Conservation (phyloP, 2,113 vertebrate species). For the Urocitellus parryii region DNA sequence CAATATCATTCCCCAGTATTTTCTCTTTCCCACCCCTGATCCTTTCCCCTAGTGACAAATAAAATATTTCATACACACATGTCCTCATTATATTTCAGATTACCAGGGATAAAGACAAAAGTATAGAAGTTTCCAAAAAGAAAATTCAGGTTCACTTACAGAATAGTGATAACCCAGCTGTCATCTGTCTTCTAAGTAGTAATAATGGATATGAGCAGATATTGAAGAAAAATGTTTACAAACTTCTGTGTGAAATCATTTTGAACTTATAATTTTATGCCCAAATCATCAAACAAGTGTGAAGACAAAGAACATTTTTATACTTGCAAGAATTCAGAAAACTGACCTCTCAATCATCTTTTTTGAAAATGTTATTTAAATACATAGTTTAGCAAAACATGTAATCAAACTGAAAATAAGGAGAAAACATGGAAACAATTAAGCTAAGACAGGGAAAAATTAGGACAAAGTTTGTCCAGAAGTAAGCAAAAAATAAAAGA, state of each 20-base stretch:
- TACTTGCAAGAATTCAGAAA: too few relatives aligned
- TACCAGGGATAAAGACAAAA: neutral
- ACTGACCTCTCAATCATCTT: neutral
- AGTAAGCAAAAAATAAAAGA: neutral
- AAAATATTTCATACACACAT: neutral
- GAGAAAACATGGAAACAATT: neutral
- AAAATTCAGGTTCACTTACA: neutral
- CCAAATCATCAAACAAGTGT: too few relatives aligned
- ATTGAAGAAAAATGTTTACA: neutral
- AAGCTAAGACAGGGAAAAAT: neutral
- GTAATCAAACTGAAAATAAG: neutral
- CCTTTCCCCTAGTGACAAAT: too few relatives aligned
- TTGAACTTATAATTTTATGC: too few relatives aligned
- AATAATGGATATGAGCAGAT: neutral
- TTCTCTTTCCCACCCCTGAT: too few relatives aligned
- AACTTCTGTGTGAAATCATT: neutral
- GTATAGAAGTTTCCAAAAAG: neutral
- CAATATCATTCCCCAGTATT: too few relatives aligned
- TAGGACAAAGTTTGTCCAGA: neutral
- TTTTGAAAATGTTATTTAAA: neutral
- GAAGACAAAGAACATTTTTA: too few relatives aligned
- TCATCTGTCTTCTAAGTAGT: neutral
- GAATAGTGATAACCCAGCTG: neutral
- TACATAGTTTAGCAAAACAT: conserved; percentile 23
- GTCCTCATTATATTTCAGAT: neutral